Evolutionary conservation across 2,888 invertebrate genomes (phyloP).

Genomic region (Scaptomyza caliginosa): DNA sequence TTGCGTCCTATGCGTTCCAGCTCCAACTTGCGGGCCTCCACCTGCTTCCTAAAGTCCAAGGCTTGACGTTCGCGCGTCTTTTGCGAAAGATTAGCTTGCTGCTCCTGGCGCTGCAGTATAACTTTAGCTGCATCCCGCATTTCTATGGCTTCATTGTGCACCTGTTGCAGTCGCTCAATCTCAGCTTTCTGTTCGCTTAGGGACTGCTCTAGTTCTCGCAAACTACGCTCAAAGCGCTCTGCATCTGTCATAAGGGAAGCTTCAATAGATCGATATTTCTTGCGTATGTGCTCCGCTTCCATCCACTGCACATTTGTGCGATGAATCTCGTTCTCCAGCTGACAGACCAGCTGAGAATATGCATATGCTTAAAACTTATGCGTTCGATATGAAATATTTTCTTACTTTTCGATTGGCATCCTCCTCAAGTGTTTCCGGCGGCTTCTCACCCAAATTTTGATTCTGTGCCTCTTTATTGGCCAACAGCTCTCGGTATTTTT

Average conservation of each 20-base stretch:
- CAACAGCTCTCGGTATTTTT: constrained; percentile 87
- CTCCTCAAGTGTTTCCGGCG: constrained; percentile 84
- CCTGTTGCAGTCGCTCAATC: constrained; percentile 89
- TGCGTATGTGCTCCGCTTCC: constrained; percentile 91
- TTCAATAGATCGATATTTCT: constrained; percentile 90
- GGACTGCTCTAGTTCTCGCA: constrained; percentile 88
- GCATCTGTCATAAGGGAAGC: constrained; percentile 89
- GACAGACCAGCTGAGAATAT: constrained; percentile 86
- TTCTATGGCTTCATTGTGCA: constrained; percentile 90
- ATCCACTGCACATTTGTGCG: constrained; percentile 92
- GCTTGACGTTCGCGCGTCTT: constrained; percentile 88
- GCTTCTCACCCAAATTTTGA: constrained; percentile 81
- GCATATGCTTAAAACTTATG: too few relatives aligned
- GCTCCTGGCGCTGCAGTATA: constrained; percentile 89
- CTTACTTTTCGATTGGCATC: constrained; percentile 88
- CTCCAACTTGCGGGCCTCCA: constrained; percentile 89
- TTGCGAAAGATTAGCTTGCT: constrained; percentile 88
- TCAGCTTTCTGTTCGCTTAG: constrained; percentile 89
- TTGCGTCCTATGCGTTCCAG: constrained; percentile 91
- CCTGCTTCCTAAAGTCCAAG: constrained; percentile 88
- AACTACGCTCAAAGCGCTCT: constrained; percentile 89
- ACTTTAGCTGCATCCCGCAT: constrained; percentile 89
- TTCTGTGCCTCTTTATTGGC: constrained; percentile 85
- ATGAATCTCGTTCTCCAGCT: constrained; percentile 92
- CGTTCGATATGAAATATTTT: too few relatives aligned